Evolutionary conservation across 1,140 invertebrate species (phyloP).

Genomic region (Neotoxoptera formosana): DNA sequence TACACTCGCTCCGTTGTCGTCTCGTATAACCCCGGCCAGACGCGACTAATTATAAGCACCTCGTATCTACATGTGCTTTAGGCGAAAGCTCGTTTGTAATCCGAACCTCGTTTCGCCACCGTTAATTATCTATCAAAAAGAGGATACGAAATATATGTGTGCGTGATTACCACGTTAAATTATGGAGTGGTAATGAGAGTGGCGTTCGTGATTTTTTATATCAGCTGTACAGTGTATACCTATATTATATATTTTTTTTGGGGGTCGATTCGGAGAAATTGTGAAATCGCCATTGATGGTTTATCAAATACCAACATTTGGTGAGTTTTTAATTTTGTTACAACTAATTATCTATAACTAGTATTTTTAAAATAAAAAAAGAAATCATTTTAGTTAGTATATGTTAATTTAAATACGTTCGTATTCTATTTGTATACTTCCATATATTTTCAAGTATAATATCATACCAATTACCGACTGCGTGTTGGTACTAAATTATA

Average conservation of each 20-base stretch:
- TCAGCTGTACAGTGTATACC: too few species aligned
- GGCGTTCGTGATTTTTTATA: neutral
- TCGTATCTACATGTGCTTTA: neutral
- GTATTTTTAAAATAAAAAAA: too few species aligned
- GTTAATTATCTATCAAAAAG: slow-evolving; percentile 44
- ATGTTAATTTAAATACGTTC: neutral
- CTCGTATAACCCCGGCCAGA: slow-evolving; percentile 13
- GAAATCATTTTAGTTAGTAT: too few species aligned
- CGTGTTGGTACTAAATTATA: neutral
- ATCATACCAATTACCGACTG: neutral
- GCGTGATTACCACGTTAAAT: neutral
- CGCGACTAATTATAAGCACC: neutral
- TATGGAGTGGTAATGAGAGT: neutral
- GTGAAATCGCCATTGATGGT: neutral
- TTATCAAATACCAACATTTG: neutral
- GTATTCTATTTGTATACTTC: neutral
- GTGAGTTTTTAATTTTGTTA: neutral
- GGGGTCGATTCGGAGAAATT: neutral
- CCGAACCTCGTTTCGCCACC: neutral
- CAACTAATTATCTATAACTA: neutral
- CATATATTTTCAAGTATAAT: neutral
- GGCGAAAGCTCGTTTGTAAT: slow-evolving; percentile 34
- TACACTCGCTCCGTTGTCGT: neutral
- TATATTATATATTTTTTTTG: neutral
- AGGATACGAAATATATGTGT: neutral